Conservation (phyloP, 2,113 vertebrate genomes). For the Callocephalon fimbriatum region DNA sequence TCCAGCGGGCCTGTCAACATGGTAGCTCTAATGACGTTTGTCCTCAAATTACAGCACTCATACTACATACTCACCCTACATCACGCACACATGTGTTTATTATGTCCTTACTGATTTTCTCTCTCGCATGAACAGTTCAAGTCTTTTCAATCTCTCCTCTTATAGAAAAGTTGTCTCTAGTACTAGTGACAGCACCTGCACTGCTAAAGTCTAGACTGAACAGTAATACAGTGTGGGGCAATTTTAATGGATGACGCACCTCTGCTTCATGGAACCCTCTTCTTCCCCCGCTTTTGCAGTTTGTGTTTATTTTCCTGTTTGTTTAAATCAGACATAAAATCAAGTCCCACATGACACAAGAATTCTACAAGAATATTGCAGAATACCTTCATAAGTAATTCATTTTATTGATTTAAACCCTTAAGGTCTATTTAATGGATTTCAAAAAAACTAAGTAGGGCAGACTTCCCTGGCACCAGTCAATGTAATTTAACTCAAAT, state of each 20-base stretch:
- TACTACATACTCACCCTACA: not conserved
- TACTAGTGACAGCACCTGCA: not conserved
- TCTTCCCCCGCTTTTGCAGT: not conserved
- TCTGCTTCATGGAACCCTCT: not conserved
- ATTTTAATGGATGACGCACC: not conserved
- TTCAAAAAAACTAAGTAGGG: not conserved
- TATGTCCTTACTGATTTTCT: not conserved
- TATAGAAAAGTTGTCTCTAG: not conserved
- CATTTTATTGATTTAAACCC: not conserved
- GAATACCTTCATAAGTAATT: not conserved
- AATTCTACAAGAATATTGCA: not conserved
- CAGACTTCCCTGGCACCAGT: not conserved
- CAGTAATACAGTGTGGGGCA: not conserved
- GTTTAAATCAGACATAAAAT: conserved; percentile 5
- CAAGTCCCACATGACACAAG: not conserved
- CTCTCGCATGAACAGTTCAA: not conserved
- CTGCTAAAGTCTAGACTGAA: not conserved
- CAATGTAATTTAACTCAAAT: conserved; percentile 35
- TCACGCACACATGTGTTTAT: not conserved
- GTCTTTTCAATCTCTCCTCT: not conserved
- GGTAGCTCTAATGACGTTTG: fast-evolving
- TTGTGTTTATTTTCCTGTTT: not conserved
- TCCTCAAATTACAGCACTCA: not conserved
- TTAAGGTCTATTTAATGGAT: not conserved
- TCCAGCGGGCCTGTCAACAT: not conserved